Evolutionary conservation across 2,888 invertebrate species (phyloP), one percentile per base, ranked within the genome.

Genomic region (Cylloceria caligata): DNA sequence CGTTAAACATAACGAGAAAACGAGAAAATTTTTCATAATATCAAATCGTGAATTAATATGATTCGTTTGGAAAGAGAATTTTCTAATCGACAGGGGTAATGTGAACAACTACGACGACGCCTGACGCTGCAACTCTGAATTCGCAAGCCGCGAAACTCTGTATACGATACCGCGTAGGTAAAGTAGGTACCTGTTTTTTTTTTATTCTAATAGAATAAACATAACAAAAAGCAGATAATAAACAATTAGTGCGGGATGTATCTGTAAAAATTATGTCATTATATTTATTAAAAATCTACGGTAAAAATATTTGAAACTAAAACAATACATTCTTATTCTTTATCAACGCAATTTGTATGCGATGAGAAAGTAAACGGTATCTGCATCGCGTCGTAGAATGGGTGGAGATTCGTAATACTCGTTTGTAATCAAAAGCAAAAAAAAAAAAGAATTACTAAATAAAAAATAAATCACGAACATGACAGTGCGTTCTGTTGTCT

Each of bases 161-260:
- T 92, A 92, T 92, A 92, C 92, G 92, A 92, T 92, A 92, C 91
- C 92, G 91, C 88, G 92, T 92, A 92, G 91, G 92, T 92, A 92
- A 91, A 91, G 91, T 92, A 92, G 92, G 91, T 91, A 92, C 92
- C 92, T 92, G 91, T 91, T 89, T 89, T 88, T 87, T 86, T 88
- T 86, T n/a, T n/a, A n/a, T n/a, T n/a, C n/a, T n/a, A n/a, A n/a
- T 87, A 87, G 86, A 88, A 85, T 89, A 89, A 89, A 85, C 85
- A 85, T 52, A 36, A 36, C 21, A 55, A 67, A 62, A 64, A 76
- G 68, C 69, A 65, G 81, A 49, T 62, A 42, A 71, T 75, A 64
- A 79, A 68, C 16, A 45, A 34, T 68, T 88, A 88, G 89, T 65
- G 71, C 89, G 88, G n/a, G 88, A 88, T 88, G 85, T 87, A 77